Conservation (phyloP, 2,113 vertebrate species). For the Burhinus oedicnemus region DNA sequence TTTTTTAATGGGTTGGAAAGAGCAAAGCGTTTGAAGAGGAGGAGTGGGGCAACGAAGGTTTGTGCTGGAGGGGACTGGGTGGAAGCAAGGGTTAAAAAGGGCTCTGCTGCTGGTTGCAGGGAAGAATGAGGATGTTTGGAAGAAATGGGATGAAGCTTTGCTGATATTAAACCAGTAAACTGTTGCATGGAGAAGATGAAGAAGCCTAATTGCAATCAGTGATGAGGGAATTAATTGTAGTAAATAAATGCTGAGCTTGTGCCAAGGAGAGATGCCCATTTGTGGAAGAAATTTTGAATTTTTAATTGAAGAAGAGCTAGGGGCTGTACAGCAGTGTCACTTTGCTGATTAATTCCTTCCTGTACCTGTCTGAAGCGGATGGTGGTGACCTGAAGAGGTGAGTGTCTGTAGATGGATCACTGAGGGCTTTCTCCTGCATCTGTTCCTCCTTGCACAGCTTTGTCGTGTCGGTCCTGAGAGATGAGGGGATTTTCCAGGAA, state of each 20-base stretch:
- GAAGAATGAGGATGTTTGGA: not conserved
- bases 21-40: not conserved
- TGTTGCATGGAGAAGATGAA: not conserved
- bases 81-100: not conserved
- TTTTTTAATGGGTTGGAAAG: not conserved
- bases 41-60: rapidly evolving
- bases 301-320: not conserved
- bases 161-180: not conserved
- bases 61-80: not conserved
- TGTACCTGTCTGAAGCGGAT: not conserved
- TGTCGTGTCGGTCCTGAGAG: not conserved
- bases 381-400: not conserved
- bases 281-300: not conserved
- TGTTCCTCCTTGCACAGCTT: rapidly evolving
- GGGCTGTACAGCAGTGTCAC: not conserved
- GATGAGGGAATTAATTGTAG: not conserved
- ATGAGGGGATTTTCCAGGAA: not conserved
- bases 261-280: not conserved
- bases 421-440: not conserved
- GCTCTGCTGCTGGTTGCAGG: not conserved
- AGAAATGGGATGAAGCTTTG: not conserved
- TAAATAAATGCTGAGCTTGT: not conserved
- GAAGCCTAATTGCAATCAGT: not conserved
- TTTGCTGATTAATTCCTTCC: not conserved
- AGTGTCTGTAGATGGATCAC: rapidly evolving